Conservation (phyloP, 2,888 invertebrate genomes). For the Tipula vernalis region DNA sequence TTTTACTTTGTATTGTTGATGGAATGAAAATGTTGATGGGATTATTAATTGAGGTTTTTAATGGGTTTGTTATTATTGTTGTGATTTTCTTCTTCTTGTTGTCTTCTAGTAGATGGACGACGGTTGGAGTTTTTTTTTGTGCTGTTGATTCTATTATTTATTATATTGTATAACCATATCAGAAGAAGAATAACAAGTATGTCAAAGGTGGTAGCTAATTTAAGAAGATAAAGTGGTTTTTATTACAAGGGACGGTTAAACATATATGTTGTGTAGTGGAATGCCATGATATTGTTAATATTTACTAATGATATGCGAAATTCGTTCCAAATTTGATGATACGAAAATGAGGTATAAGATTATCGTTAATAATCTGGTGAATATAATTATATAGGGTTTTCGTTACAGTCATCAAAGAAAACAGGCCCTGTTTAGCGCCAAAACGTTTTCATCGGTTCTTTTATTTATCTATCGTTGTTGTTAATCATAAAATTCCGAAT, state of each 20-base stretch:
- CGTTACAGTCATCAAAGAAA: not conserved
- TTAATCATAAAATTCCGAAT: no score
- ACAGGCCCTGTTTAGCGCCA: no score
- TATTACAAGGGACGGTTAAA: not conserved
- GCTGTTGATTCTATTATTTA: not conserved
- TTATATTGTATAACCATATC: not conserved
- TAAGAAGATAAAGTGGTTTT: not conserved
- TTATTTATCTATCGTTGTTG: no score
- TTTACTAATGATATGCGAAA: not conserved
- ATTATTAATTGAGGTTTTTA: not conserved
- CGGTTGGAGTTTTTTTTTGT: not conserved
- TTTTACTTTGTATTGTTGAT: not conserved
- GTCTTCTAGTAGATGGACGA: not conserved
- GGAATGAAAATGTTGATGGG: conserved; percentile 4
- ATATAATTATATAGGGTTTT: not conserved
- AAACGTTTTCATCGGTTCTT: no score
- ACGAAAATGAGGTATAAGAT: not conserved
- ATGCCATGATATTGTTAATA: not conserved
- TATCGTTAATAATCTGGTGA: not conserved
- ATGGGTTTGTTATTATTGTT: not conserved
- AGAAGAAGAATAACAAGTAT: not conserved
- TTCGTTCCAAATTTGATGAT: not conserved
- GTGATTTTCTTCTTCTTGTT: not conserved
- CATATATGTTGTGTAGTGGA: not conserved
- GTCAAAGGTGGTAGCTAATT: not conserved